Evolutionary conservation across 2,113 vertebrate species (phyloP).

Genomic region (Axis porcinus): DNA sequence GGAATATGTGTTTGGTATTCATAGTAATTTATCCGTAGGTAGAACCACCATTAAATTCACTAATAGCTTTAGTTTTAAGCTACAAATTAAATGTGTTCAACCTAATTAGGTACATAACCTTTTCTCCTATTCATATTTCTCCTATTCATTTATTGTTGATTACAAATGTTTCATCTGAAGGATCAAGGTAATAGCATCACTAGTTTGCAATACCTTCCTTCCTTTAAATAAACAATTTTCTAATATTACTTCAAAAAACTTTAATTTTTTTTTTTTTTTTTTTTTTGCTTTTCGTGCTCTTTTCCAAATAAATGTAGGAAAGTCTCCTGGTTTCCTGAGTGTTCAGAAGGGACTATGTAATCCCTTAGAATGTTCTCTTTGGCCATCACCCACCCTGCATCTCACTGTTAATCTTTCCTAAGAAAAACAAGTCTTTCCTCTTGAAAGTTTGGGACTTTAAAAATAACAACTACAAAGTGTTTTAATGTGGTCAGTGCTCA

Average conservation of each 20-base stretch:
- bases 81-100: slow-evolving; percentile 32
- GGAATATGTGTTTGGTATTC: slow-evolving; percentile 33
- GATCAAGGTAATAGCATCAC: slow-evolving; percentile 31
- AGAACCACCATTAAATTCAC: slow-evolving; percentile 23
- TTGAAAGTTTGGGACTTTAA: slow-evolving; percentile 48
- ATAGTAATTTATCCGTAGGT: neutral
- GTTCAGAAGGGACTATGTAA: neutral
- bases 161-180: slow-evolving; percentile 41
- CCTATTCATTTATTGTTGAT: neutral
- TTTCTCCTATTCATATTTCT: slow-evolving; percentile 49
- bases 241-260: neutral
- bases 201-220: neutral
- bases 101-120: neutral
- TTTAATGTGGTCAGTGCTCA: slow-evolving; percentile 51
- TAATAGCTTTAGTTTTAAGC: slow-evolving; percentile 55
- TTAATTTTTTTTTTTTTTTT: neutral
- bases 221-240: slow-evolving; percentile 7
- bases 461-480: slow-evolving; percentile 44
- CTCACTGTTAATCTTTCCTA: slow-evolving; percentile 68
- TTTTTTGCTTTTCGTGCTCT: neutral
- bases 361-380: slow-evolving; percentile 54
- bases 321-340: neutral
- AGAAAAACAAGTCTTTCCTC: slow-evolving; percentile 63
- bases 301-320: slow-evolving; percentile 51
- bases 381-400: slow-evolving; percentile 20